Evolutionary conservation across 2,113 vertebrate genomes (phyloP).

Genomic region (Pycnonotus jocosus): DNA sequence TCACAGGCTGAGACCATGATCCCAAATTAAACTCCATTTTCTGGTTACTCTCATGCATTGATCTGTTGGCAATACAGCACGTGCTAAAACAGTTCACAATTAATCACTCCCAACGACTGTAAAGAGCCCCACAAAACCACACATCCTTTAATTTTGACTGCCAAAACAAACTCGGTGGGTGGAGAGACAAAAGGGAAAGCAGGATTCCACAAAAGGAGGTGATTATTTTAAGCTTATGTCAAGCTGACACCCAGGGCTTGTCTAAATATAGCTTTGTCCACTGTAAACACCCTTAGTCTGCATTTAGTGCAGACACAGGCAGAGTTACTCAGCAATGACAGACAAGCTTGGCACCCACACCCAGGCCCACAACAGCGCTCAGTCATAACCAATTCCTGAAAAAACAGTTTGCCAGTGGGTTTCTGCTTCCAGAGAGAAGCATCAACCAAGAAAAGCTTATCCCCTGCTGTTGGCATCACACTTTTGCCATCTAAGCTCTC

Average conservation of each 20-base stretch:
- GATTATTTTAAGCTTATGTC: slow-evolving; percentile 25
- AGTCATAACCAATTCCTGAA: background rate
- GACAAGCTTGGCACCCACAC: background rate
- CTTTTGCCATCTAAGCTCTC: background rate
- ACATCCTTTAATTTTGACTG: background rate
- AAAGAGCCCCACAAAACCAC: background rate
- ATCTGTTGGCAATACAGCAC: background rate
- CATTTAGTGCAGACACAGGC: background rate
- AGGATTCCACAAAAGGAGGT: background rate
- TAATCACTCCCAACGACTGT: background rate
- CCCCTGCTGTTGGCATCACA: background rate
- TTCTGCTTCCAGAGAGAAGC: background rate
- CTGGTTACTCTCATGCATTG: background rate
- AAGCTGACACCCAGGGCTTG: background rate
- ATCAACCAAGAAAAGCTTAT: background rate
- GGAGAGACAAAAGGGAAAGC: background rate
- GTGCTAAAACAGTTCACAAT: background rate
- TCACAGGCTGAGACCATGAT: background rate
- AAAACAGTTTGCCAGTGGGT: background rate
- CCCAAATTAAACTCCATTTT: background rate
- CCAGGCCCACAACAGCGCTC: background rate
- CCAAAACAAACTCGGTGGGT: background rate
- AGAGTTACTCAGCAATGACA: slow-evolving; percentile 1
- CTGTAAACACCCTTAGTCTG: slow-evolving; percentile 30
- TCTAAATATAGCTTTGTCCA: slow-evolving; percentile 39